phyloP scores from a whole-genome alignment of 2,797 vertebrate genomes.

The Molossus alvarezi region DNA sequence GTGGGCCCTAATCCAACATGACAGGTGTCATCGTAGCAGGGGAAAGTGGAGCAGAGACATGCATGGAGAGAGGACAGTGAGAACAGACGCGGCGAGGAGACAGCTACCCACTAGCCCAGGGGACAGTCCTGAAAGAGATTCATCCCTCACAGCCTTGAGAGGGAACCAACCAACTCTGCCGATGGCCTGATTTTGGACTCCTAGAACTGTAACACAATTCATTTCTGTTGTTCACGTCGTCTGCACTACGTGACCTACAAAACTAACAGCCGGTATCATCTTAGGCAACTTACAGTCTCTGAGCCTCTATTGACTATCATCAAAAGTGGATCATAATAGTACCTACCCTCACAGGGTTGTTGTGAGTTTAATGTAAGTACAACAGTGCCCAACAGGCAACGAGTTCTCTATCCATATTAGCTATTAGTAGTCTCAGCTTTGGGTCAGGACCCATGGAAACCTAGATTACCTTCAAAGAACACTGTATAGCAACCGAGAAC shows the following conservation, averaged over 20 bases:
- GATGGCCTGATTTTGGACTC: no score
- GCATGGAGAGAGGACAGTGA: neutral
- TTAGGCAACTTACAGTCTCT: slow-evolving; percentile 37
- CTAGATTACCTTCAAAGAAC: neutral
- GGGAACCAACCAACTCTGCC: neutral
- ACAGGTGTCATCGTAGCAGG: neutral
- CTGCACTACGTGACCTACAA: neutral
- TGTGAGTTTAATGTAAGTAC: neutral
- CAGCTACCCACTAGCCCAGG: neutral
- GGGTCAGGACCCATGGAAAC: neutral
- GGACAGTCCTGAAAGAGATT: neutral
- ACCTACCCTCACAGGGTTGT: neutral
- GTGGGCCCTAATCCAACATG: neutral
- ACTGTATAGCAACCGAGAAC: neutral
- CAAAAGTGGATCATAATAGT: neutral
- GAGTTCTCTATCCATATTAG: neutral
- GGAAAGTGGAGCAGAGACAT: neutral
- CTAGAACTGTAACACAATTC: neutral
- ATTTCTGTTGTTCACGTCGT: neutral
- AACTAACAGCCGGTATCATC: neutral
- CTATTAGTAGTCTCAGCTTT: neutral
- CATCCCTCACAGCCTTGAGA: neutral
- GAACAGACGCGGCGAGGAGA: neutral
- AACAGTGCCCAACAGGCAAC: neutral
- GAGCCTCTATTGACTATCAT: slow-evolving; percentile 63